A percentile compares a stretch with the other conserved stretches of the same genome.
phyloP scores from a whole-genome alignment of 1,140 invertebrate species.

The Caenorhabditis brenneri region DNA sequence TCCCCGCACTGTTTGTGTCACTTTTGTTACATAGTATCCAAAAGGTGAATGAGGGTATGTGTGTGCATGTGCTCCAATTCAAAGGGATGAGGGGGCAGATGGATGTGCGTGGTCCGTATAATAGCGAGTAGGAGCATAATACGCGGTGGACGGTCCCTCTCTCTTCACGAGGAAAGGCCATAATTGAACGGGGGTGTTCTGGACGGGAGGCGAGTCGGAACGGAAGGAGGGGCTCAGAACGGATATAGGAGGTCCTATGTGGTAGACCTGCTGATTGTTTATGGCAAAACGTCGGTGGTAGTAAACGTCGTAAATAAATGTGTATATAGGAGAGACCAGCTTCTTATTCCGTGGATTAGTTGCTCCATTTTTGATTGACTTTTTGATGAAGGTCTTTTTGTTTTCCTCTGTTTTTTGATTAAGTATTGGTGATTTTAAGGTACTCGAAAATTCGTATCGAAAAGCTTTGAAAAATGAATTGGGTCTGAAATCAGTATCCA shows the following conservation, averaged over 20 bases:
- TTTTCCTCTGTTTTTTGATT: too few relatives aligned
- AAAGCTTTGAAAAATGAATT: too few relatives aligned
- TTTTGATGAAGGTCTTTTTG: too few relatives aligned
- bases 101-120: constrained; percentile 2
- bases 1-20: not conserved
- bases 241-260: not conserved
- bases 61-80: not conserved
- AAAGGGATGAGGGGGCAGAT: constrained; percentile 4
- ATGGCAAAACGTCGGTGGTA: constrained; percentile 1
- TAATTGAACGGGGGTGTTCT: constrained; percentile 25
- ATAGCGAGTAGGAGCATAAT: constrained; percentile 21
- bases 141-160: not conserved
- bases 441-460: too few relatives aligned
- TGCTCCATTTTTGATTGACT: not conserved
- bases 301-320: not conserved
- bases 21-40: constrained; percentile 18
- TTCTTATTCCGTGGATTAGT: not conserved
- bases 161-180: not conserved
- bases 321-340: not conserved
- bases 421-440: too few relatives aligned
- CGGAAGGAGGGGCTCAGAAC: constrained; percentile 10
- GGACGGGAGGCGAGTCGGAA: not conserved
- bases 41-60: not conserved
- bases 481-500: too few relatives aligned
- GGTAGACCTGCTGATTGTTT: constrained; percentile 32